Conservation (phyloP, 2,888 invertebrate species). For the Pantelozetes paolii region DNA sequence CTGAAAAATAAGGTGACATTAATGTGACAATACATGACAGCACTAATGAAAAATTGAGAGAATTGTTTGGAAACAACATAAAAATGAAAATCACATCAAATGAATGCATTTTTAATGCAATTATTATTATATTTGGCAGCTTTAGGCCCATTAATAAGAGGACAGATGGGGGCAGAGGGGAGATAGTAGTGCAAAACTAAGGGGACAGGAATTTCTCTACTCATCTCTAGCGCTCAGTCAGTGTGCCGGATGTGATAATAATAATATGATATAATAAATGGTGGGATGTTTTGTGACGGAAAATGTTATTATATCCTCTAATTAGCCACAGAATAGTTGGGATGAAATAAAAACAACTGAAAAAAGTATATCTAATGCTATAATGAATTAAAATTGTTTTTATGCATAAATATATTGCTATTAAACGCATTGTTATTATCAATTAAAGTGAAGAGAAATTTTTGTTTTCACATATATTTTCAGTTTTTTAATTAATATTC, state of each 20-base stretch:
- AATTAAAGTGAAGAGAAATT: not conserved
- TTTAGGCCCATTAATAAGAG: no score
- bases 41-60: not conserved
- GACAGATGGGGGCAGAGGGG: no score
- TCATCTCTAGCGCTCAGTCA: no score
- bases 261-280: slow-evolving; percentile 32
- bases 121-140: no score
- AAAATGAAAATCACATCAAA: no score
- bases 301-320: slow-evolving; percentile 27
- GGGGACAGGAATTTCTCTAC: no score
- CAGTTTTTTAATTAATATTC: no score
- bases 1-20: slow-evolving; percentile 16
- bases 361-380: no score
- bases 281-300: slow-evolving; percentile 33
- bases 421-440: slow-evolving; percentile 1
- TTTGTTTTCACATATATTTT: no score
- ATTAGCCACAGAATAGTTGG: slow-evolving; percentile 23
- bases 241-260: slow-evolving; percentile 33
- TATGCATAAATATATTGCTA: not conserved
- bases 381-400: not conserved
- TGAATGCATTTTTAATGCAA: no score
- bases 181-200: no score
- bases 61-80: not conserved
- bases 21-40: slow-evolving; percentile 21
- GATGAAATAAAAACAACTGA: not conserved